Base-by-base conservation (phyloP, 2,113 vertebrate genomes). In the Apeltes quadracus region DNA sequence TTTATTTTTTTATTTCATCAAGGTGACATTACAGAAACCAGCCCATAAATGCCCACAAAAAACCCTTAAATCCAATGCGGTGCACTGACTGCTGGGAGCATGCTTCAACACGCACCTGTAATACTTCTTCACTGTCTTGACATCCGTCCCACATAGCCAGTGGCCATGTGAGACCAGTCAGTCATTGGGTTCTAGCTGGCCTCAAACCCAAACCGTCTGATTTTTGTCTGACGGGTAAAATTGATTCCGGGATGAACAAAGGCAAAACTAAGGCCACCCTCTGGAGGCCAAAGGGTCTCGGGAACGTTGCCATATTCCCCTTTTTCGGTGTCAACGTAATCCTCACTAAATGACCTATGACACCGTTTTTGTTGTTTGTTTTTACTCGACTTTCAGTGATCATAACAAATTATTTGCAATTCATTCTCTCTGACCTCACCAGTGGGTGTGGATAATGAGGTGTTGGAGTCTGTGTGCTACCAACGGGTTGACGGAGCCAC, bases 101-200 rank as follows among this genome's bases (percentile, higher is more conserved):
- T 57, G 91, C 27, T 78, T 61, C 36, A 75, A 75, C 91, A 67
- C 0, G 83, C 36, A 66, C 29, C 53, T 73, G 29, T 72, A 82
- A 87, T 77, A 50, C 72, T 61, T 39, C 23, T 66, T 69, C 43
- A 46, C 69, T 61, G 63, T 69, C 50, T 90, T 69, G 58, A 66
- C 57, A 75, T 54, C 66, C 72, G 78, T 81, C 83, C n/a, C 69
- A 79, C 43, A 68, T 74, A 56, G 82, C 86, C 77, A 78, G 78
- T 79, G 77, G 86, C 82, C 62, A 79, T 61, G 32, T 74, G 75
- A 84, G 69, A 76, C 54, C 27, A 62, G 41, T 63, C 56, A 22
- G 68, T 67, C 67, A 43, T 25, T 78, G 53, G 48, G 29, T 44
- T 63, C 67, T 43, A 41, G 72, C 57, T 62, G 75, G 57, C 70